These are phyloP conservation scores for Mormyrus hasselquistii DNA, from an alignment of 2,797 vertebrate species.

Conservation along the genomic window DNA sequence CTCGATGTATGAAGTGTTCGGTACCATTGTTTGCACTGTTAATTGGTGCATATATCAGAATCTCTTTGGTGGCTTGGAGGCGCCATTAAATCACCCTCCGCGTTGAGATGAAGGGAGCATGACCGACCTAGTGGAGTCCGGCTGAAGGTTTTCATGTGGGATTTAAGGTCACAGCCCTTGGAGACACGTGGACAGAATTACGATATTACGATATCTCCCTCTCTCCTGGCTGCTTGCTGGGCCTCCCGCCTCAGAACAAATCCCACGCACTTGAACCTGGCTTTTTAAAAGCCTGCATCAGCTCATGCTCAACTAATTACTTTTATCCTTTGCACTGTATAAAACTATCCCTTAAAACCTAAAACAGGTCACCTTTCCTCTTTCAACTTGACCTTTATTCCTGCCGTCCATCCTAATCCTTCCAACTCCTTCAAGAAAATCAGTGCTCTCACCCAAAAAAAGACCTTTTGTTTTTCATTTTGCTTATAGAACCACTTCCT, in stretches of 20 bases:
- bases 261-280: not conserved
- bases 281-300: conserved; percentile 27
- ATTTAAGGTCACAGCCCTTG: not conserved
- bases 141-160: not conserved
- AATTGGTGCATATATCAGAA: not conserved
- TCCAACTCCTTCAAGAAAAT: conserved; percentile 6
- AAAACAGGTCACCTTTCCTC: conserved; percentile 63
- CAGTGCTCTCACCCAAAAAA: conserved; percentile 18
- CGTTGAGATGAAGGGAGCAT: not conserved
- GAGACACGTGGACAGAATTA: not conserved
- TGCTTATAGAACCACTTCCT: not conserved
- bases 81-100: not conserved
- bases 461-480: conserved; percentile 15
- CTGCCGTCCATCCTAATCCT: conserved; percentile 49
- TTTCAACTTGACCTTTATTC: conserved; percentile 68
- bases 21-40: not conserved
- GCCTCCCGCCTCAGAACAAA: not conserved
- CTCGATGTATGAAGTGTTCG: not conserved
- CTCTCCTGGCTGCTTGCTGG: conserved; percentile 9
- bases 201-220: not conserved
- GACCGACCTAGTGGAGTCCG: not conserved
- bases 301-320: conserved; percentile 64
- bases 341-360: conserved; percentile 70
- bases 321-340: conserved; percentile 77
- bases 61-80: not conserved